Evolutionary conservation across 2,888 invertebrate species (phyloP).

Genomic region (Acrobasis suavella): DNA sequence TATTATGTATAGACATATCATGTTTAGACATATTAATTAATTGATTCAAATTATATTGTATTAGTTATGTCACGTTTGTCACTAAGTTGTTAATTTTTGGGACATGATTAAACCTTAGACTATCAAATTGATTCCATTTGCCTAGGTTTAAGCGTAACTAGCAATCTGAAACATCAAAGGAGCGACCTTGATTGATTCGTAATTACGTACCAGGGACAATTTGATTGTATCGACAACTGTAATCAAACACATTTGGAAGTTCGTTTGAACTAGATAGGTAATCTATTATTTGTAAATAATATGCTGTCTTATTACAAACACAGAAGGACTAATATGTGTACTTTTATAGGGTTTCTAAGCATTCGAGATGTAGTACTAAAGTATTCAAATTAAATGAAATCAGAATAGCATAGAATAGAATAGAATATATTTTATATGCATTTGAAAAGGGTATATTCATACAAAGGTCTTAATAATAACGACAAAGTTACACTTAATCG

Average conservation of each 20-base stretch:
- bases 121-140: slow-evolving; percentile 5
- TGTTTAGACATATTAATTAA: background rate
- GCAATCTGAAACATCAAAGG: slow-evolving; percentile 22
- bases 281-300: background rate
- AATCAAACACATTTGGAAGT: slow-evolving; percentile 1
- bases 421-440: too few relatives aligned
- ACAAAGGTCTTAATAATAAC: too few relatives aligned
- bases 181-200: slow-evolving; percentile 18
- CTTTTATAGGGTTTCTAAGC: too few relatives aligned
- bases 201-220: slow-evolving; percentile 15
- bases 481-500: too few relatives aligned
- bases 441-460: too few relatives aligned
- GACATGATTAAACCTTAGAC: background rate
- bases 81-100: background rate
- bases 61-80: background rate
- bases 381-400: too few relatives aligned
- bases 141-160: slow-evolving; percentile 1
- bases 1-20: too few relatives aligned
- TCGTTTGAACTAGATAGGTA: slow-evolving; percentile 10
- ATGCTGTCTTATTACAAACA: too few relatives aligned
- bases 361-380: too few relatives aligned
- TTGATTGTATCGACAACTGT: slow-evolving; percentile 15
- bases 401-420: too few relatives aligned
- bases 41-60: background rate
- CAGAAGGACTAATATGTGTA: too few relatives aligned